phyloP scores from a whole-genome alignment of 2,113 vertebrate species.

The Gallinago undulata region DNA sequence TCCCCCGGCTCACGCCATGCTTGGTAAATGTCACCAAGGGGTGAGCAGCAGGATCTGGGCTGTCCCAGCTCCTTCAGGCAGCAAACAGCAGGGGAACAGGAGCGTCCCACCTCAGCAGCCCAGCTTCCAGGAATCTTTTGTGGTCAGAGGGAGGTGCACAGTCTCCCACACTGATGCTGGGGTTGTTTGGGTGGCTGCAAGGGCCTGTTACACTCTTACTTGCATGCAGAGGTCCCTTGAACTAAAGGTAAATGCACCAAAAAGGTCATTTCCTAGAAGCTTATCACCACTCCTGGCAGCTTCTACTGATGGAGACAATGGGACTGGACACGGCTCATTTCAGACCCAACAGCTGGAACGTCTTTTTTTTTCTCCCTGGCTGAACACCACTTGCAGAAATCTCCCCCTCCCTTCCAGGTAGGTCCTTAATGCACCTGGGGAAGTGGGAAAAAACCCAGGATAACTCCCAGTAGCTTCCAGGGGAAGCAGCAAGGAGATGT shows the following conservation, averaged over 20 bases:
- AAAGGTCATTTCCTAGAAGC: not conserved
- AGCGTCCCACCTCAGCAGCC: fast-evolving
- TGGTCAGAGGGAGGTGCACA: not conserved
- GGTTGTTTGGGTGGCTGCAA: not conserved
- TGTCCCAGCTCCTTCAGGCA: not conserved
- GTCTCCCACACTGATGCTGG: not conserved
- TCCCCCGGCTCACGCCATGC: not conserved
- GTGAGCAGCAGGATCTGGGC: not conserved
- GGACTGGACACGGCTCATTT: not conserved
- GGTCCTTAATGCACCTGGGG: fast-evolving
- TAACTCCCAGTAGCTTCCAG: not conserved
- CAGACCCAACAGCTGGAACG: not conserved
- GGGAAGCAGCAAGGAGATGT: not conserved
- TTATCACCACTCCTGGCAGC: not conserved
- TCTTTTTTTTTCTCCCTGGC: not conserved
- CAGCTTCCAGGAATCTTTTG: fast-evolving
- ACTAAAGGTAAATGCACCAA: not conserved
- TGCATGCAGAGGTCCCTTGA: not conserved
- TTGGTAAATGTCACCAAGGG: fast-evolving
- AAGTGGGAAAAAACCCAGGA: not conserved
- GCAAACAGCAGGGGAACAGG: not conserved
- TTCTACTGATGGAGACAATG: not conserved
- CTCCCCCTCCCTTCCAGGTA: not conserved
- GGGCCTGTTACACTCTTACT: not conserved
- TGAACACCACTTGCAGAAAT: not conserved